phyloP scores from a whole-genome alignment of 2,888 invertebrate genomes.

The Cheilosia grossa region DNA sequence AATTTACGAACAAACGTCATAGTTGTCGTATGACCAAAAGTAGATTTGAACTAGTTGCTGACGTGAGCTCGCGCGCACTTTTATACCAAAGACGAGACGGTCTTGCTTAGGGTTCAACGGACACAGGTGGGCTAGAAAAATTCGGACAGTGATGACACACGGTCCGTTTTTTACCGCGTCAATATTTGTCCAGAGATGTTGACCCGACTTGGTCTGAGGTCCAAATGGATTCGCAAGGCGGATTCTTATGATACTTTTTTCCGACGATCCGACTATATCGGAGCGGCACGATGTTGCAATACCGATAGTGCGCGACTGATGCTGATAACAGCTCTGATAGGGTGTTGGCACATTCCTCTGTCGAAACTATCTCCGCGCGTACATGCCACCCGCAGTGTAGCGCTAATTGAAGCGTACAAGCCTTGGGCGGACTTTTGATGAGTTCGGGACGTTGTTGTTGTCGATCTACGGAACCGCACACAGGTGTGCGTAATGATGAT shows the following conservation, averaged over 20 bases:
- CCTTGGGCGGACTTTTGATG: constrained; percentile 51
- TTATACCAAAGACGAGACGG: constrained; percentile 46
- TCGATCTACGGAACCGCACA: background rate
- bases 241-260: constrained; percentile 36
- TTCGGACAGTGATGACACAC: constrained; percentile 46
- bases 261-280: background rate
- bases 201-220: constrained; percentile 25
- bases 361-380: constrained; percentile 25
- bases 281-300: constrained; percentile 31
- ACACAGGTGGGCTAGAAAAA: constrained; percentile 52
- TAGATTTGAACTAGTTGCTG: constrained; percentile 56
- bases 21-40: constrained; percentile 38
- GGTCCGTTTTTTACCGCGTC: constrained; percentile 29
- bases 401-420: constrained; percentile 63
- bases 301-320: constrained; percentile 27
- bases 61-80: constrained; percentile 45
- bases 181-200: constrained; percentile 58
- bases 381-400: constrained; percentile 45
- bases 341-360: constrained; percentile 30
- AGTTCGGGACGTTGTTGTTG: constrained; percentile 6
- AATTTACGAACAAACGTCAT: constrained; percentile 17
- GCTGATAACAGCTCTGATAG: constrained; percentile 28
- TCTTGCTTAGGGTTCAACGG: constrained; percentile 57
- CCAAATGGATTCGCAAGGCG: constrained; percentile 17
- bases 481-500: constrained; percentile 36